Percentiles rank a stretch among this genome's conserved stretches.
These are phyloP conservation scores for Drosophila bocqueti DNA, from an alignment of 1,140 invertebrate species.

Conservation along the genomic window DNA sequence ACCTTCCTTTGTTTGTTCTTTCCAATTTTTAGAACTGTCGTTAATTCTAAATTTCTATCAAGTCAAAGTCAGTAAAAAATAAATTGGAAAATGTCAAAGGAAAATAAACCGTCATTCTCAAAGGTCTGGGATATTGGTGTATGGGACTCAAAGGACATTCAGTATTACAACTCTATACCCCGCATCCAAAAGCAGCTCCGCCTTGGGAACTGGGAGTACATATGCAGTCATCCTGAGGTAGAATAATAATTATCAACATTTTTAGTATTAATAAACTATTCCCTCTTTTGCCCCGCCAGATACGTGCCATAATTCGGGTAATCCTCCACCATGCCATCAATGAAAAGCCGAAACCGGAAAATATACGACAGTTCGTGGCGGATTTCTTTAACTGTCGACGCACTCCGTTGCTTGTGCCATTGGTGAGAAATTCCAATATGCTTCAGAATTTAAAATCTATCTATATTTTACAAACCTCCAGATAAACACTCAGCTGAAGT, in stretches of 20 bases:
- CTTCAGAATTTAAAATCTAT: too few relatives aligned
- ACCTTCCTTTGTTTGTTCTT: slow-evolving; percentile 4
- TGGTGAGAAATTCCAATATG: slow-evolving; percentile 28
- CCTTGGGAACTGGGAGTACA: slow-evolving; percentile 57
- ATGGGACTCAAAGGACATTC: slow-evolving; percentile 60
- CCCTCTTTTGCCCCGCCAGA: slow-evolving; percentile 15
- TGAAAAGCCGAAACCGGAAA: slow-evolving; percentile 34
- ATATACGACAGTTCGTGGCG: slow-evolving; percentile 50
- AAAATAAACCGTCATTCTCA: slow-evolving; percentile 9
- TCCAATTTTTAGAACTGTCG: background rate
- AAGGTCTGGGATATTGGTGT: slow-evolving; percentile 60
- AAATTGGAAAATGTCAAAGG: slow-evolving; percentile 12
- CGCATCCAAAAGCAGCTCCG: slow-evolving; percentile 64
- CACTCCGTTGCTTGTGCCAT: slow-evolving; percentile 54
- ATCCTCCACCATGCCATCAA: slow-evolving; percentile 62
- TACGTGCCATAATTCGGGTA: slow-evolving; percentile 66
- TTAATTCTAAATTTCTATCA: slow-evolving; percentile 15
- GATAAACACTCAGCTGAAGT: slow-evolving; percentile 67
- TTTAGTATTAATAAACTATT: background rate
- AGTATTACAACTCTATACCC: slow-evolving; percentile 38
- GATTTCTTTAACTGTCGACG: slow-evolving; percentile 57
- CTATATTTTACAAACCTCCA: slow-evolving; percentile 7
- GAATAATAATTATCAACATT: background rate
- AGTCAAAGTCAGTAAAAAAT: background rate
- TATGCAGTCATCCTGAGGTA: slow-evolving; percentile 65